Evolutionary conservation across 1,140 invertebrate species (phyloP), one percentile per base, ranked within the genome.

Genomic region (Anastrepha obliqua): DNA sequence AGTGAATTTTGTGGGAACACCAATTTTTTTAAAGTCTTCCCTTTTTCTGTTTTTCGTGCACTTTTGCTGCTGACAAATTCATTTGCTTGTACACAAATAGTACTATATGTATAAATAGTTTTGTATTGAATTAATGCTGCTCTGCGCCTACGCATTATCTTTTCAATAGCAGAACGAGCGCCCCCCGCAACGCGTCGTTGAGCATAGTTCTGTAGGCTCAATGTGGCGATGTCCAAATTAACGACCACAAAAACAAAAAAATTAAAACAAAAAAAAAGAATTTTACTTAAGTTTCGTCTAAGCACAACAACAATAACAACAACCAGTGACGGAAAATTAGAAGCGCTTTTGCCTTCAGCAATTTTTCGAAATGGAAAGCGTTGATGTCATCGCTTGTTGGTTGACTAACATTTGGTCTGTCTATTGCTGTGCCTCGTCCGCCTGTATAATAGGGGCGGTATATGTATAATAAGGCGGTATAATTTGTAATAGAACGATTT

Each of bases 361-460:
- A n/a, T 74, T 74, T 42, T 13, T 29, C 47, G 44, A 81, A 81
- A 81, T 81, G 74, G 74, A 81, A 81, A 81, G 74, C 74, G 74
- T 81, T 81, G 74, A 81, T 81, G 74, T 81, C 74, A 81, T 81
- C 74, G 47, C 47, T 55, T 47, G 3, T 47, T 8, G 44, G 70
- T 17, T 55, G 70, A 78, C 70, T 47, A 78, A 78, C 5, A n/a
- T n/a, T 78, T 58, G 64, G 64, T 8, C 11, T 70, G 42, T 81
- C 20, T 81, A 17, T 55, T 7, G 51, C 39, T 81, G 47, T 11
- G 74, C 55, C 47, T 81, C 47, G n/a, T 8, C 9, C n/a, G 42
- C 29, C 29, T 29, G 29, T 29, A 29, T 29, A 29, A 29, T 29
- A 29, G n/a, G 29, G 29, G 29, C 29, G 29, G 29, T 29, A 0